Evolutionary conservation across 2,113 vertebrate genomes (phyloP), one percentile per base, ranked within the genome.

Genomic region (Elgaria multicarinata): DNA sequence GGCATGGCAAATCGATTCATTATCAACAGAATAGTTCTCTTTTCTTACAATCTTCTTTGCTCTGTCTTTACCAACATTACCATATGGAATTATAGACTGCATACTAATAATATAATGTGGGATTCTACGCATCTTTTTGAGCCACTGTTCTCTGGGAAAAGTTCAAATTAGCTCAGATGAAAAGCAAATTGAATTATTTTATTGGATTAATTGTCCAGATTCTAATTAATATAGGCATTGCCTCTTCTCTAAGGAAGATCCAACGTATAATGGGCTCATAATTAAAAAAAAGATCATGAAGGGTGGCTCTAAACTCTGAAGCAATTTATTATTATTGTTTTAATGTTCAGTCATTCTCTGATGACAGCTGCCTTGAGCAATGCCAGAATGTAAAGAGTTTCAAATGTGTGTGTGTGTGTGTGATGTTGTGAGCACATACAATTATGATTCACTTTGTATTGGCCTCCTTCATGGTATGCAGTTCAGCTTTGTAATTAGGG

Each of bases 141-240:
- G 83, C 53, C 46, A 31, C 50, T 26, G 3, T 0, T 36, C 18
- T 72, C 20, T 58, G 66, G 22, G 31, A 83, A 62, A 42, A 67
- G 39, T 81, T 72, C 62, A 69, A 82, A 50, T 76, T 64, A 72
- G n/a, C 36, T n/a, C 69, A 3, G 18, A 72, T 88, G 81, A 85
- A 90, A 42, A 92, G 87, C 87, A 86, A 85, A 88, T 92, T 95
- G 53, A 89, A 92, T 94, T 93, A 81, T 92, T 93, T 85, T 91
- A 89, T 42, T 62, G 90, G 87, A 86, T 94, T 94, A 87, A 91
- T 82, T 72, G 26, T 50, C 46, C 89, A 13, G 46, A 82, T 92
- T 93, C 58, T 95, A 94, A 93, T 93, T 94, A 90, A 94, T 93
- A 90, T 53, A 93, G 87, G 76, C 87, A 88, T 89, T 88, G 84